These are phyloP conservation scores for Hirundo rustica DNA, from an alignment of 2,797 vertebrate species.

Conservation along the genomic window DNA sequence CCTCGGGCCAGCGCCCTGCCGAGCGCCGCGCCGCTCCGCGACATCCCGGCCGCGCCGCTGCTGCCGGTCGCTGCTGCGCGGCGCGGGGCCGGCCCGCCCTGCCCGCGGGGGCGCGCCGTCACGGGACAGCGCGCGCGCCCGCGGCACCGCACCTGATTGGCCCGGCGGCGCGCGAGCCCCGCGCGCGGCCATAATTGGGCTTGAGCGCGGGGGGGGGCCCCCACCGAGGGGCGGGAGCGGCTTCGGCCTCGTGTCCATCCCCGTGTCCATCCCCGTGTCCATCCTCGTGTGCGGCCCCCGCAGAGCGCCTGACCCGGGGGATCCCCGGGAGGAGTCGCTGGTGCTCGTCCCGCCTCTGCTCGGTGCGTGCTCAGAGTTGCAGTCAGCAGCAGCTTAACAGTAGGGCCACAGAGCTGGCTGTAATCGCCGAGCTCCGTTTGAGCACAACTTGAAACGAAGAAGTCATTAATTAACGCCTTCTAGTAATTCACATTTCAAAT, in stretches of 20 bases:
- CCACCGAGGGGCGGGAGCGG: fast-evolving
- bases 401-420: fast-evolving
- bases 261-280: fast-evolving
- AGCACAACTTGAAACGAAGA: fast-evolving
- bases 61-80: not conserved
- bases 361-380: not conserved
- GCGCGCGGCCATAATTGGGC: not conserved
- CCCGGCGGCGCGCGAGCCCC: not conserved
- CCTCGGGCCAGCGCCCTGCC: not conserved
- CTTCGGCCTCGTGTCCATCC: not conserved
- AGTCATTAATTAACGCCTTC: fast-evolving
- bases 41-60: not conserved
- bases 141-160: not conserved
- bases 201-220: fast-evolving
- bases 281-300: too few species aligned
- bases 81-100: too few species aligned
- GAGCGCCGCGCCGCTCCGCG: not conserved
- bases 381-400: fast-evolving
- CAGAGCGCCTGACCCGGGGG: not conserved
- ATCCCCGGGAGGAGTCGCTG: not conserved
- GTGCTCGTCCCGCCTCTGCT: too few species aligned
- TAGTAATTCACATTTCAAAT: not conserved
- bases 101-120: not conserved
- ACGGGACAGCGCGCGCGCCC: not conserved
- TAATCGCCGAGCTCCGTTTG: fast-evolving